These are phyloP conservation scores for Drosophila orosa DNA, from an alignment of 1,140 invertebrate genomes.

Conservation along the genomic window DNA sequence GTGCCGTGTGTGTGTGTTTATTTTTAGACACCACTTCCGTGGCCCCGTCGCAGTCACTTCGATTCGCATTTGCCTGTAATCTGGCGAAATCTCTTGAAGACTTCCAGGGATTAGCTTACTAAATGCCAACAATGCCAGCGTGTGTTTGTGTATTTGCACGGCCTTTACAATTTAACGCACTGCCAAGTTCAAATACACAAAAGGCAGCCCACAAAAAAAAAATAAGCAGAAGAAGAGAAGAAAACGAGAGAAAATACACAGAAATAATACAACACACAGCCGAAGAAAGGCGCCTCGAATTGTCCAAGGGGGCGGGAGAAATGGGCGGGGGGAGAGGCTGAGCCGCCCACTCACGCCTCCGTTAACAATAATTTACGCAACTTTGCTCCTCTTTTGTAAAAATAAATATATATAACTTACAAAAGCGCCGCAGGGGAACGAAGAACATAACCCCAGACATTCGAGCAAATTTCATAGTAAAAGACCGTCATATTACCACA, in stretches of 20 bases:
- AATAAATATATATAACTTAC: constrained; percentile 72
- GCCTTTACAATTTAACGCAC: constrained; percentile 82
- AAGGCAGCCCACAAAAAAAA: constrained; percentile 60
- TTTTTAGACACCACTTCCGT: constrained; percentile 50
- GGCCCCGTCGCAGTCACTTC: constrained; percentile 47
- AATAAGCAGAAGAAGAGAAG: background rate
- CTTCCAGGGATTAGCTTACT: constrained; percentile 74
- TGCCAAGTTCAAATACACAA: constrained; percentile 82
- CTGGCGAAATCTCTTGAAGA: constrained; percentile 69
- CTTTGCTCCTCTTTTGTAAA: constrained; percentile 82
- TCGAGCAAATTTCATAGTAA: constrained; percentile 72
- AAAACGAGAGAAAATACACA: constrained; percentile 10
- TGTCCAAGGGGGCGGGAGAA: constrained; percentile 9
- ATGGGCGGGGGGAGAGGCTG: background rate
- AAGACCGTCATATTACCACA: constrained; percentile 74
- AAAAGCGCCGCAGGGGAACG: constrained; percentile 57
- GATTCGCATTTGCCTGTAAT: constrained; percentile 66
- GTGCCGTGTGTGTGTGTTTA: constrained; percentile 34
- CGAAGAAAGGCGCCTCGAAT: constrained; percentile 31
- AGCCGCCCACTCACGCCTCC: constrained; percentile 68
- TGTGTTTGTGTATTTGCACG: constrained; percentile 52
- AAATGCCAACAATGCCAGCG: constrained; percentile 52
- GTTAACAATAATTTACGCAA: constrained; percentile 82
- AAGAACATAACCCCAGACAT: constrained; percentile 48
- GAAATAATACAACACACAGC: constrained; percentile 24